These are phyloP conservation scores for Andrena dorsata DNA, from an alignment of 2,888 invertebrate genomes.

Conservation along the genomic window DNA sequence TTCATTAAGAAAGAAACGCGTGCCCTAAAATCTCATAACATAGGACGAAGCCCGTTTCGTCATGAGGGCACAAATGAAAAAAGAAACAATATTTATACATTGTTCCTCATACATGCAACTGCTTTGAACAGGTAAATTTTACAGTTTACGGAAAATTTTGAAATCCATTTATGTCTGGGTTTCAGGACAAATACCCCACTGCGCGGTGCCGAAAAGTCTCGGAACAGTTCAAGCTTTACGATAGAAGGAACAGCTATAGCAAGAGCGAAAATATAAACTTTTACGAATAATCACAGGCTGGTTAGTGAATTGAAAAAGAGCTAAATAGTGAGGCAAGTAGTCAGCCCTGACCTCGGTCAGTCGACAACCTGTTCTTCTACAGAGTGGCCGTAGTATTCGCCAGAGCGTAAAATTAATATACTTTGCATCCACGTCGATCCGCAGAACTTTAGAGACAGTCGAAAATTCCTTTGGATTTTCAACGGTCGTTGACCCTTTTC, in stretches of 20 bases:
- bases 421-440: too few relatives aligned
- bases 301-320: too few relatives aligned
- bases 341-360: constrained; percentile 78
- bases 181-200: background rate
- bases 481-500: background rate
- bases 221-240: background rate
- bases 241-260: background rate
- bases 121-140: too few relatives aligned
- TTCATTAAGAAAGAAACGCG: too few relatives aligned
- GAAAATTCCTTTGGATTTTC: background rate
- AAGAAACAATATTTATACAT: too few relatives aligned
- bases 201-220: background rate
- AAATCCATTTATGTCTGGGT: background rate
- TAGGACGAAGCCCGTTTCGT: too few relatives aligned
- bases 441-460: background rate
- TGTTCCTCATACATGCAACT: too few relatives aligned
- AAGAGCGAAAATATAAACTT: background rate
- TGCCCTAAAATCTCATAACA: too few relatives aligned
- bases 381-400: background rate
- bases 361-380: constrained; percentile 58
- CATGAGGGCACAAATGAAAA: too few relatives aligned
- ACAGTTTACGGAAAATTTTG: background rate
- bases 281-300: too few relatives aligned
- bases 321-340: constrained; percentile 78
- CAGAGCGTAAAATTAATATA: too few relatives aligned